Conservation (phyloP, 1,140 invertebrate species). For the Papilio helenus region DNA sequence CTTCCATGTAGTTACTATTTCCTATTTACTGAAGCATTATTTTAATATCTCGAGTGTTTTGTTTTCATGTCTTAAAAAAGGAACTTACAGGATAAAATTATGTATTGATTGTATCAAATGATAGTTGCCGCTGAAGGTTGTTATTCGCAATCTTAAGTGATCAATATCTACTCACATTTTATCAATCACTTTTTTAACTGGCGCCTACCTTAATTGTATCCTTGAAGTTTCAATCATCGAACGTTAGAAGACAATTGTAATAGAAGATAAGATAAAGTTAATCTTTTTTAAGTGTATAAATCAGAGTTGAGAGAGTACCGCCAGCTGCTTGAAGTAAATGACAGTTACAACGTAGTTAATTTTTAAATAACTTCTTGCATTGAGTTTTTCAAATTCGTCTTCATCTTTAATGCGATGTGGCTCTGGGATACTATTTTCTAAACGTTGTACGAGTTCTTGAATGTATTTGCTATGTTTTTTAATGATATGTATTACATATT, state of each 20-base stretch:
- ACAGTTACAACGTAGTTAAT: too few relatives aligned
- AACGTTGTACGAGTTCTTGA: too few relatives aligned
- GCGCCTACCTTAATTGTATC: slow-evolving; percentile 12
- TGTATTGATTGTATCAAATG: not conserved
- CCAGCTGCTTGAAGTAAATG: not conserved
- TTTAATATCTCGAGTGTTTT: not conserved
- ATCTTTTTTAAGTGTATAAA: slow-evolving; percentile 13
- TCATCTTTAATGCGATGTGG: not conserved
- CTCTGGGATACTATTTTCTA: too few relatives aligned
- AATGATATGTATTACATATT: too few relatives aligned
- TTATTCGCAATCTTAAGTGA: not conserved
- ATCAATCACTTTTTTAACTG: not conserved
- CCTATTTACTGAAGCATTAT: not conserved
- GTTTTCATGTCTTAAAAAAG: slow-evolving; percentile 11
- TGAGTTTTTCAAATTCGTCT: not conserved
- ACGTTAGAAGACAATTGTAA: not conserved
- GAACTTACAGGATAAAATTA: not conserved
- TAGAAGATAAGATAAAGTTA: not conserved
- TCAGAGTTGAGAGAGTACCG: not conserved
- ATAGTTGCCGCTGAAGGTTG: not conserved
- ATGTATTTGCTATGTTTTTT: too few relatives aligned
- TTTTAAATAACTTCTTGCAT: not conserved
- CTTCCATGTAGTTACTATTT: not conserved
- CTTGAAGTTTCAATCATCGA: not conserved
- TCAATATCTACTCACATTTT: not conserved